phyloP scores from a whole-genome alignment of 2,888 invertebrate species.

The Chrysodeixis includens region DNA sequence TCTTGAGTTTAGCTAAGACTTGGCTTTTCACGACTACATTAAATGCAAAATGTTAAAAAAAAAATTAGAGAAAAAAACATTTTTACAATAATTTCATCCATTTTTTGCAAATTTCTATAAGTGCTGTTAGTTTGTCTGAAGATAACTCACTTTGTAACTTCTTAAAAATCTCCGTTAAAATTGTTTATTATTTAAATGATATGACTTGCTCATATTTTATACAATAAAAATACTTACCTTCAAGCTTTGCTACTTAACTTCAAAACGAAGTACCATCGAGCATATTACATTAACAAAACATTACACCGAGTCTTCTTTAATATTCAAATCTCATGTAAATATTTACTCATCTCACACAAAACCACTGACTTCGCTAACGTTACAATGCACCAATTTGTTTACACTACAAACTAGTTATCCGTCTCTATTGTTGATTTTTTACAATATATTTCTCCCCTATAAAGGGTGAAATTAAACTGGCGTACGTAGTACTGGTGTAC shows the following conservation, averaged over 20 bases:
- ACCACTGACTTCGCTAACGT: constrained; percentile 64
- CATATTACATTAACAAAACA: constrained; percentile 14
- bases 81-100: no score
- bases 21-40: no score
- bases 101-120: no score
- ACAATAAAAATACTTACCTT: neutral
- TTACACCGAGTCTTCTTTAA: constrained; percentile 23
- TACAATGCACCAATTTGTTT: constrained; percentile 85
- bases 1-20: no score
- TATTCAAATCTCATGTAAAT: constrained; percentile 52
- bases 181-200: no score
- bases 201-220: no score
- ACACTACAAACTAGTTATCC: constrained; percentile 85
- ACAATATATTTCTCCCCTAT: constrained; percentile 75
- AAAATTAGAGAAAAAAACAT: no score
- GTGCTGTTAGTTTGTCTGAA: no score
- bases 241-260: neutral
- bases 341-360: constrained; percentile 56
- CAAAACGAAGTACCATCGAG: neutral
- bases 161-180: neutral
- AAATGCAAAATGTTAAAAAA: no score
- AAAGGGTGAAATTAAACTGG: constrained; percentile 67
- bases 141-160: no score
- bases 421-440: constrained; percentile 80
- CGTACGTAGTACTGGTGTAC: no score